These are phyloP conservation scores for Archips crataeganus DNA, from an alignment of 2,888 invertebrate species.

Conservation along the genomic window DNA sequence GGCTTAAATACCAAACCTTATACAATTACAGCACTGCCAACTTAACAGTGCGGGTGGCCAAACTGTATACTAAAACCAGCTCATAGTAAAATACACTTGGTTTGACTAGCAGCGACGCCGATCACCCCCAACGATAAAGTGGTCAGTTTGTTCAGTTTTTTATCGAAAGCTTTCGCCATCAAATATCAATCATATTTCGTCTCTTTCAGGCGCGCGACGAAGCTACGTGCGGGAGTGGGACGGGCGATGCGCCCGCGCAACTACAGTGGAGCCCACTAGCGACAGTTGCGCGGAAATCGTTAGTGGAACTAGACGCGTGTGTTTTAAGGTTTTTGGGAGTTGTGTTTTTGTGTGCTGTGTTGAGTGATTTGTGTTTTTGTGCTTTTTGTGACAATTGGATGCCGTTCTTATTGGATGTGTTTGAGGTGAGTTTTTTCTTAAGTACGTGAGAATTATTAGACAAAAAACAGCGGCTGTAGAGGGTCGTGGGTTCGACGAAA, in stretches of 20 bases:
- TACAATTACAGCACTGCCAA: slow-evolving; percentile 38
- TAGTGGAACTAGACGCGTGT: slow-evolving; percentile 49
- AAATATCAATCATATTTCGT: slow-evolving; percentile 59
- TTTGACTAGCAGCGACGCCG: slow-evolving; percentile 2
- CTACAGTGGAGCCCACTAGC: slow-evolving; percentile 54
- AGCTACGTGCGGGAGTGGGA: slow-evolving; percentile 44
- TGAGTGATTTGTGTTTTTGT: slow-evolving; percentile 45
- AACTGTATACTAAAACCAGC: neutral
- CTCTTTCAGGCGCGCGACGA: slow-evolving; percentile 50
- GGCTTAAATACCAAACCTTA: slow-evolving; percentile 42
- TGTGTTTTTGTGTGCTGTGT: slow-evolving; percentile 41
- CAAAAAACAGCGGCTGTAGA: neutral
- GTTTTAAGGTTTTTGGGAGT: slow-evolving; percentile 26
- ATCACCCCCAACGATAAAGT: slow-evolving; percentile 30
- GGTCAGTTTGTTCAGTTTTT: slow-evolving; percentile 42
- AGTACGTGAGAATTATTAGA: slow-evolving; percentile 1
- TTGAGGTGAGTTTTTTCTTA: slow-evolving; percentile 52
- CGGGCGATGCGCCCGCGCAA: slow-evolving; percentile 50
- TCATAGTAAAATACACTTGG: neutral
- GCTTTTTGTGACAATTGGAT: slow-evolving; percentile 37
- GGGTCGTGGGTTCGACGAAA: neutral
- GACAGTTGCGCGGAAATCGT: slow-evolving; percentile 60
- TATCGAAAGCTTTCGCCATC: slow-evolving; percentile 59
- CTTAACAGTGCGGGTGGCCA: neutral
- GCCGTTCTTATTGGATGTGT: slow-evolving; percentile 53